Evolutionary conservation across 1,140 invertebrate species (phyloP).

Genomic region (Drosophila teissieri): DNA sequence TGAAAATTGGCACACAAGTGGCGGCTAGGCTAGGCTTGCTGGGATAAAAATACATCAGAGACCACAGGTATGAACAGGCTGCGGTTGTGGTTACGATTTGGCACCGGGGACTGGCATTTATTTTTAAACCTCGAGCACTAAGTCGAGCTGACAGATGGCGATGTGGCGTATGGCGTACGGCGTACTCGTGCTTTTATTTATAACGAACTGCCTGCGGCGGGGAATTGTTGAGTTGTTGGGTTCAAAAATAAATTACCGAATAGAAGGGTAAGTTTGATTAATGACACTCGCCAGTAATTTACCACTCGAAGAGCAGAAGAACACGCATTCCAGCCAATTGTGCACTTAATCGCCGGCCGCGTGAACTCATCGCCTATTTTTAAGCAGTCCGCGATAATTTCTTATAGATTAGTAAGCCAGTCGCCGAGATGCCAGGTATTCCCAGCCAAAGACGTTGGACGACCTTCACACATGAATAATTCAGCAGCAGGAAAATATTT

Average conservation of each 20-base stretch:
- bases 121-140: constrained; percentile 36
- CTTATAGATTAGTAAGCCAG: constrained; percentile 55
- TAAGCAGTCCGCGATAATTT: constrained; percentile 58
- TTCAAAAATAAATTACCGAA: constrained; percentile 54
- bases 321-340: constrained; percentile 54
- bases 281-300: constrained; percentile 60
- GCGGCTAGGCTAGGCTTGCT: neutral
- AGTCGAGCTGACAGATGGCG: constrained; percentile 34
- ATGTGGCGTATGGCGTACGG: constrained; percentile 19
- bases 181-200: constrained; percentile 42
- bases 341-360: constrained; percentile 51
- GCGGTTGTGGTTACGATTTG: constrained; percentile 17
- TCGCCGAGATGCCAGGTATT: constrained; percentile 50
- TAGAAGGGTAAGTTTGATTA: constrained; percentile 73
- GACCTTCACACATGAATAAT: constrained; percentile 68
- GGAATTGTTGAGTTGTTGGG: constrained; percentile 44
- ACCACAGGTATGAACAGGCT: constrained; percentile 22
- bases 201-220: constrained; percentile 39
- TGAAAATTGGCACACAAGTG: constrained; percentile 37
- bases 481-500: constrained; percentile 40
- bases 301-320: constrained; percentile 45
- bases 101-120: constrained; percentile 27
- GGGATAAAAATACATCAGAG: constrained; percentile 42
- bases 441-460: constrained; percentile 39
- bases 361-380: constrained; percentile 82